Base-by-base conservation (phyloP, 2,113 vertebrate species). In the Caranx ignobilis region DNA sequence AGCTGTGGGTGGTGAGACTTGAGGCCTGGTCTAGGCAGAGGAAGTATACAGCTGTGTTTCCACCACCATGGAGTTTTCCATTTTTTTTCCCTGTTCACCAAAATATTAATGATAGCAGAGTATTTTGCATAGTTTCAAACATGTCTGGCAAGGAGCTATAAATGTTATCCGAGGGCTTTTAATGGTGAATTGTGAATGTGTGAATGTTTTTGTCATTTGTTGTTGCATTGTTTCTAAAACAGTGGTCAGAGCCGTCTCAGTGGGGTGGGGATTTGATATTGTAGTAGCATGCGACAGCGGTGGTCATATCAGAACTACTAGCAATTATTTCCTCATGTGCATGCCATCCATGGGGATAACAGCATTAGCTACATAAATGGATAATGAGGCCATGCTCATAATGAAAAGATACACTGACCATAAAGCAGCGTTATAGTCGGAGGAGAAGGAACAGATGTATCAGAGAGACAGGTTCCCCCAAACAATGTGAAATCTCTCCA, bases 341-440 rank as follows among this genome's bases (percentile, higher is more conserved):
- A 71, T 70, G 75, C 76, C 80, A 84, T 11, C 61, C 74, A 79
- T 52, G 54, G 59, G 75, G 77, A 84, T 82, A 86, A 77, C 15
- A 31, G 54, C 56, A 68, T 80, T 83, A 78, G 69, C 71, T 39
- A 71, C 70, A 89, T 88, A 83, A 83, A 90, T 84, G 77, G 71
- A 86, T 88, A 91, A 88, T 88, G 81, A 86, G 39, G 81, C 57
- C 64, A 62, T 7, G 50, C 54, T 75, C 31, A 70, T 76, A 72
- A 85, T 79, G 67, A 83, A 69, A 60, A 56, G 66, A 77, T 50
- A 81, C 12, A 39, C 52, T 2, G 43, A 81, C 69, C 45, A 70
- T 67, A 78, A 84, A 80, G 78, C 54, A 74, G 70, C 47, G 59
- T 68, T 45, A 69, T 16, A 72, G 70, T 81, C 69, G 61, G 9